Evolutionary conservation across 2,797 vertebrate genomes (phyloP), one percentile per base, ranked within the genome.

Genomic region (Balearica regulorum): DNA sequence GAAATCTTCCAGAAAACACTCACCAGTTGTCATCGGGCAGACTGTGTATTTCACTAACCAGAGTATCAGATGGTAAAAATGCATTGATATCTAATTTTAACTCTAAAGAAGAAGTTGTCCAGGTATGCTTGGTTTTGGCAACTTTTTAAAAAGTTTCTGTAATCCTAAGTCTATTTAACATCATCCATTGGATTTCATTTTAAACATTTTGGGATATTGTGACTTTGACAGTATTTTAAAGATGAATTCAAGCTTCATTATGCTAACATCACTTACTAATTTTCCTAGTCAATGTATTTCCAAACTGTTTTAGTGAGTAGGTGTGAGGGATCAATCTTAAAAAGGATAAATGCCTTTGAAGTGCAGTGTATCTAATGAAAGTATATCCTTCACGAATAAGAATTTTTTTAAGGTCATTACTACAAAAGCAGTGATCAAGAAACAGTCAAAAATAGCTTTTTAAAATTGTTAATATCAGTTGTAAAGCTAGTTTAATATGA

Each of bases 61-160:
- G 99, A n/a, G 99, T 99, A 48, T 98, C 98, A 0, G 99, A 99
- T 11, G 98, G 99, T 14, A 92, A 98, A 95, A 99, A 99, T 2
- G 98, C 99, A 29, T 95, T 99, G 84, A 98, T 99, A 95, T 99
- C 99, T 0, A 97, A 99, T 18, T 99, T 99, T 72, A 96, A 90
- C 85, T 99, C 99, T 80, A 99, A 99, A 94, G 98, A 99, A 7
- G 99, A 99, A 93, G 98, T 99, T 17, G 97, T 99, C 53, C 99
- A 99, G 97, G 99, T 99, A 93, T 66, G 96, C 84, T 84, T 85
- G 5, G 29, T 89, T 83, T 41, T 76, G 61, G 11, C 17, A 69
- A 12, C 31, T 85, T 83, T 13, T 17, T 43, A 43, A 49, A 33
- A 76, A 60, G 4, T 21, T 73, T 54, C n/a, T 70, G 0, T 80